Base-by-base conservation (phyloP, 2,113 vertebrate species). In the Galemys pyrenaicus region DNA sequence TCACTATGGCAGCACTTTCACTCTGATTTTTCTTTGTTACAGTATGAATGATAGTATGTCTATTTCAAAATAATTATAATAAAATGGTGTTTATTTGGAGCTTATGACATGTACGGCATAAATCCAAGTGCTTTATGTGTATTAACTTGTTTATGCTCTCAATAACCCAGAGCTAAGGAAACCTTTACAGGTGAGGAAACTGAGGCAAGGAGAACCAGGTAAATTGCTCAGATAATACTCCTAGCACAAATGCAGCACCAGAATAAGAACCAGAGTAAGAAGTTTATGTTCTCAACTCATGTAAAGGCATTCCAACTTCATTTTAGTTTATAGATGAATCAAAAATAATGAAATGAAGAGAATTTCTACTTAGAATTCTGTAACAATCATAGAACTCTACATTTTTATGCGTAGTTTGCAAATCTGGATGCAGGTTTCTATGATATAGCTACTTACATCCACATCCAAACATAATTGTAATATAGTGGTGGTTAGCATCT, bases 331-430 rank as follows among this genome's bases (percentile, higher is more conserved):
- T 32, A 67, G 30, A 30, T 26, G 39, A 87, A 87, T 22, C 32
- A n/a, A 62, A 64, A 67, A 89, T 28, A 86, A 64, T 56, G 15
- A 44, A 70, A 32, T 32, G 54, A 46, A 87, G 71, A 93, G n/a
- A 83, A 71, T 71, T 75, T 84, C 41, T 90, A n/a, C 24, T 92
- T 54, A 65, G 82, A 93, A 90, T 94, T 94, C 75, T 80, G 30
- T 62, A 58, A 32, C 46, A 49, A 26, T 60, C 51, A 35, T 0
- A 90, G 77, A 41, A 77, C 37, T 56, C 35, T 16, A 28, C 8
- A 19, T 71, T 95, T 89, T 73, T 73, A 68, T 39, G 12, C 32
- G 92, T 73, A 56, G 39, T 83, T 74, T 12, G 70, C 46, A 94
- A 85, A 88, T 83, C 78, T 89, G 15, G 35, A 58, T 41, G 35